Evolutionary conservation across 2,888 invertebrate species (phyloP).

Genomic region (Drosophila barbarae): DNA sequence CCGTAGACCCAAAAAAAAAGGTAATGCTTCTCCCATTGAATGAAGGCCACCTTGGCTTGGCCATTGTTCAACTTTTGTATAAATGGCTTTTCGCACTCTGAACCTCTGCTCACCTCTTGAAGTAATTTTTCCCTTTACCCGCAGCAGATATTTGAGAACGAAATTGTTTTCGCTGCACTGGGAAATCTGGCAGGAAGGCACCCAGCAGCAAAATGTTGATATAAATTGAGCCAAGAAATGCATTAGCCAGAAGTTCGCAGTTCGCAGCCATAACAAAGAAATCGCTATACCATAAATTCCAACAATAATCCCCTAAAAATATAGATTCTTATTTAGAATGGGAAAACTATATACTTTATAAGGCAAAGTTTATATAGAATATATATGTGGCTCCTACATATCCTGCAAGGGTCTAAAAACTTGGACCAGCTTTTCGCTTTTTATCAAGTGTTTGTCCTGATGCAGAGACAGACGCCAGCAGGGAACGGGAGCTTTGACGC

Average conservation of each 20-base stretch:
- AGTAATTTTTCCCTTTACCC: slow-evolving; percentile 34
- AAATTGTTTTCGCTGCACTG: slow-evolving; percentile 33
- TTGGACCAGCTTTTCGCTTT: background rate
- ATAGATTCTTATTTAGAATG: background rate
- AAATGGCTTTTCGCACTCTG: slow-evolving; percentile 24
- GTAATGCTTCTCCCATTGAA: background rate
- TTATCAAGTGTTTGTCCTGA: background rate
- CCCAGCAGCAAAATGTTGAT: background rate
- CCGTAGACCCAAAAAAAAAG: background rate
- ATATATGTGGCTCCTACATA: background rate
- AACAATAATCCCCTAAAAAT: too few relatives aligned
- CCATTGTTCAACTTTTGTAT: slow-evolving; percentile 19
- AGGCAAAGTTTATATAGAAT: background rate
- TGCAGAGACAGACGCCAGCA: slow-evolving; percentile 2
- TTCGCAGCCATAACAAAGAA: background rate
- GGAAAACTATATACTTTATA: background rate
- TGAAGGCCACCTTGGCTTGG: slow-evolving; percentile 3
- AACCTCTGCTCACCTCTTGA: slow-evolving; percentile 12
- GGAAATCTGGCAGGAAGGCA: background rate
- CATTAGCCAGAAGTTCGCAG: slow-evolving; percentile 21
- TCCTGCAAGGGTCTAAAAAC: slow-evolving; percentile 6
- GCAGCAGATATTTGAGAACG: slow-evolving; percentile 16
- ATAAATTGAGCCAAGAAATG: slow-evolving; percentile 24
- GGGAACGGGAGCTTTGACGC: slow-evolving; percentile 21
- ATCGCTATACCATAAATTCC: background rate